phyloP scores from a whole-genome alignment of 2,888 invertebrate species.

The Phengaris arion region DNA sequence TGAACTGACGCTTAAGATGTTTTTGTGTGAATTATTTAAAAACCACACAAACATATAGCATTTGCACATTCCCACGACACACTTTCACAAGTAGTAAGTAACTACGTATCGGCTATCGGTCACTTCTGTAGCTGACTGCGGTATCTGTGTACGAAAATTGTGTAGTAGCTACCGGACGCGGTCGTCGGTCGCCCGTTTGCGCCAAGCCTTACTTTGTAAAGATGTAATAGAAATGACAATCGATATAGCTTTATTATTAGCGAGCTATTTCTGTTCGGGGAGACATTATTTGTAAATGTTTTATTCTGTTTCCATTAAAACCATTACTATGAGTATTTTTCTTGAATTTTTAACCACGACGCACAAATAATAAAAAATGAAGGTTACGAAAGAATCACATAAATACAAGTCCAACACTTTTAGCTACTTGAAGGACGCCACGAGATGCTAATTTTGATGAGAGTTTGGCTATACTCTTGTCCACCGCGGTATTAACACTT shows the following conservation, averaged over 20 bases:
- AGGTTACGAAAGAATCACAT: not conserved
- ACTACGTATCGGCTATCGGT: too few relatives aligned
- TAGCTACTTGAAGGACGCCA: too few relatives aligned
- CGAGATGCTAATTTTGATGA: too few relatives aligned
- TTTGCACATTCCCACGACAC: too few relatives aligned
- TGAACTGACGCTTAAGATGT: too few relatives aligned
- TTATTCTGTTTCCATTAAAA: not conserved
- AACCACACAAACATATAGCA: too few relatives aligned
- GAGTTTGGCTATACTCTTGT: too few relatives aligned
- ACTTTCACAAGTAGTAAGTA: too few relatives aligned
- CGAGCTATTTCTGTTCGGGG: slow-evolving; percentile 12
- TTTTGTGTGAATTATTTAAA: too few relatives aligned
- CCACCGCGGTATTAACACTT: too few relatives aligned
- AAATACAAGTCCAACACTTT: too few relatives aligned
- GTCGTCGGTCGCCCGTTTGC: not conserved
- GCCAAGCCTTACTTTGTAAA: not conserved
- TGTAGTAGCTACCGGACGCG: not conserved
- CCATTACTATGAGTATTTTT: not conserved
- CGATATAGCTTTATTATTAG: slow-evolving; percentile 28
- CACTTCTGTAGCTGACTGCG: too few relatives aligned
- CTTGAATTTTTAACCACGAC: not conserved
- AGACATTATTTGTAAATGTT: not conserved
- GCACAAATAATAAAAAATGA: not conserved
- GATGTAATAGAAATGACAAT: slow-evolving; percentile 19
- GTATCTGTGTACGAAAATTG: not conserved